phyloP scores from a whole-genome alignment of 2,888 invertebrate species.

The Taphrorychus bicolor region DNA sequence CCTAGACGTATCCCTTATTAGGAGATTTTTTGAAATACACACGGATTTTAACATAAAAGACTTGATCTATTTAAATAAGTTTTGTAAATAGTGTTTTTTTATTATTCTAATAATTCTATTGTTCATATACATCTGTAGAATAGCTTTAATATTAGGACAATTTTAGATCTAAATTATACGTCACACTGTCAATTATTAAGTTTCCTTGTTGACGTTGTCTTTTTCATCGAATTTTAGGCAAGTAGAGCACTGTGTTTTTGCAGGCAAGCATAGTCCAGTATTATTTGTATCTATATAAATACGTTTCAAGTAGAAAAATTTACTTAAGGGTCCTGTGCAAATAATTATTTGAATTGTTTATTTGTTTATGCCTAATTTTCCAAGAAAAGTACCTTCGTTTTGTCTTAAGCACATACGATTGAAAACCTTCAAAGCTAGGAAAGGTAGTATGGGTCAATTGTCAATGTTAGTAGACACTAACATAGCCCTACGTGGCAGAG shows the following conservation, averaged over 20 bases:
- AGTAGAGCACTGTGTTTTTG: too few species aligned
- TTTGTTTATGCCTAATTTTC: not conserved
- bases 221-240: too few species aligned
- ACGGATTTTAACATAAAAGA: conserved; percentile 29
- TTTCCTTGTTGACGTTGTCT: too few species aligned
- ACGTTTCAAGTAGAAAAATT: not conserved
- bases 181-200: conserved; percentile 3
- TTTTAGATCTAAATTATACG: not conserved
- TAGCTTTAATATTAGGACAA: not conserved
- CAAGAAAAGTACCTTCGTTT: not conserved
- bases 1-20: too few species aligned
- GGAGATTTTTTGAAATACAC: not conserved
- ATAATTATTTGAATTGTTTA: not conserved
- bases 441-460: too few species aligned
- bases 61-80: conserved; percentile 28
- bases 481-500: too few species aligned
- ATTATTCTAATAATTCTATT: conserved; percentile 31
- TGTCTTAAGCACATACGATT: not conserved
- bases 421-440: too few species aligned
- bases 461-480: too few species aligned
- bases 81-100: conserved; percentile 35
- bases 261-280: too few species aligned
- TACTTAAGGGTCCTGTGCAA: not conserved
- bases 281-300: not conserved
- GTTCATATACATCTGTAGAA: conserved; percentile 30